These are phyloP conservation scores for Dichetophora obliterata DNA, from an alignment of 2,888 invertebrate species.

Conservation along the genomic window DNA sequence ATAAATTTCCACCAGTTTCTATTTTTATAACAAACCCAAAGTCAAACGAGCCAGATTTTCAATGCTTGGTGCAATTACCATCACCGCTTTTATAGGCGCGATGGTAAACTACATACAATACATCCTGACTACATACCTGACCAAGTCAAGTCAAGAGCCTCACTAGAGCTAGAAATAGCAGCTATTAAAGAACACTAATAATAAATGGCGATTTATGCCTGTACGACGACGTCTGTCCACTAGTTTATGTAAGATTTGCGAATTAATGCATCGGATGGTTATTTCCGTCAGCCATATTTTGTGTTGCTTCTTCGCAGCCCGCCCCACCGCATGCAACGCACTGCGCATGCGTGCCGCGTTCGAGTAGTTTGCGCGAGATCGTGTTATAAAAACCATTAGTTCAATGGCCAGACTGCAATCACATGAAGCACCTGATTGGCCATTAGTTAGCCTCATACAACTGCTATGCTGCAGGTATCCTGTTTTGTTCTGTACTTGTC, in stretches of 20 bases:
- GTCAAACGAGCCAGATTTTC: too few species aligned
- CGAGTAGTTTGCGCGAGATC: slow-evolving; percentile 3
- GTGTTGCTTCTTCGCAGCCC: neutral
- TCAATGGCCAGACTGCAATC: slow-evolving; percentile 40
- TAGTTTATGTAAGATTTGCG: slow-evolving; percentile 22
- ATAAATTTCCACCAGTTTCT: neutral
- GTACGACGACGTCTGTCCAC: neutral
- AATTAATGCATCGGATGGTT: slow-evolving; percentile 31
- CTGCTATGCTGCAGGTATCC: neutral
- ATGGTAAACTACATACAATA: too few species aligned
- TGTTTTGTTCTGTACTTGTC: too few species aligned
- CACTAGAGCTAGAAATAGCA: neutral
- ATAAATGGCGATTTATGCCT: slow-evolving; percentile 20
- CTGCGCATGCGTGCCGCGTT: neutral
- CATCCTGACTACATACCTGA: neutral
- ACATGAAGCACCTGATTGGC: slow-evolving; percentile 40
- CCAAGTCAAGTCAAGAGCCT: neutral
- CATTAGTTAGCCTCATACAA: slow-evolving; percentile 16
- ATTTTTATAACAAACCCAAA: slow-evolving; percentile 16
- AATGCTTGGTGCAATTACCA: too few species aligned
- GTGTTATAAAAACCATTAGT: slow-evolving; percentile 35
- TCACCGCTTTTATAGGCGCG: too few species aligned
- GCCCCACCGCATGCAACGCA: neutral
- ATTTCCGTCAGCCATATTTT: slow-evolving; percentile 39
- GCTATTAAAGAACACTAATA: slow-evolving; percentile 26